Conservation (phyloP, 2,113 vertebrate species). For the Telmatochromis sp. region DNA sequence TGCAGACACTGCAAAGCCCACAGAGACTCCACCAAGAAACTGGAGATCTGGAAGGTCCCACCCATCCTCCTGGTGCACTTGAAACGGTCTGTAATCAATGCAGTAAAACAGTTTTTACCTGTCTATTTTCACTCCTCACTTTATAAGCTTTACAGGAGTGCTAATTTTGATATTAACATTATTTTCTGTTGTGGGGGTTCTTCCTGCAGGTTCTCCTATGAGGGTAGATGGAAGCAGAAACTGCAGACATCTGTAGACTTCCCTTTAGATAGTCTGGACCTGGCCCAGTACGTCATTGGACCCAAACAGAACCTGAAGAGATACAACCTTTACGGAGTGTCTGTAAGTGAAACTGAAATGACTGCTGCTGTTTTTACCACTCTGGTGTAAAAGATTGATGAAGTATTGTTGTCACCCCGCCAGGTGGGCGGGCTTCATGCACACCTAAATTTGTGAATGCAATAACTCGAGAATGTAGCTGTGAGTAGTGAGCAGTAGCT, state of each 20-base stretch:
- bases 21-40: slow-evolving; percentile 92
- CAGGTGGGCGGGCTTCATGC: not conserved
- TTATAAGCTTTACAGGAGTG: not conserved
- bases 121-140: not conserved
- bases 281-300: slow-evolving; percentile 91
- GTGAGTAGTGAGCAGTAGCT: not conserved
- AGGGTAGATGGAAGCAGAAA: slow-evolving; percentile 97
- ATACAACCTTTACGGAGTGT: slow-evolving; percentile 91
- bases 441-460: not conserved
- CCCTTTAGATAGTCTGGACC: slow-evolving; percentile 87
- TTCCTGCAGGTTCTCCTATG: slow-evolving; percentile 86
- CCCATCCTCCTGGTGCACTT: slow-evolving; percentile 93
- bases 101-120: not conserved
- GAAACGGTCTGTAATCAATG: slow-evolving; percentile 78
- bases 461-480: not conserved
- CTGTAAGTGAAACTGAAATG: slow-evolving; percentile 77
- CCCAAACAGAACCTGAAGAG: slow-evolving; percentile 84
- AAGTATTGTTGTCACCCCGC: not conserved
- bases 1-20: slow-evolving; percentile 93
- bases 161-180: not conserved
- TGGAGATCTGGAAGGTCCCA: slow-evolving; percentile 98
- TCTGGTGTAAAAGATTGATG: not conserved
- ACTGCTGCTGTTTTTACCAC: not conserved
- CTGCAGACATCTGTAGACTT: slow-evolving; percentile 94
- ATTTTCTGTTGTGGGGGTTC: not conserved